Base-by-base conservation (phyloP, 2,113 vertebrate species). In the Condylura cristata region DNA sequence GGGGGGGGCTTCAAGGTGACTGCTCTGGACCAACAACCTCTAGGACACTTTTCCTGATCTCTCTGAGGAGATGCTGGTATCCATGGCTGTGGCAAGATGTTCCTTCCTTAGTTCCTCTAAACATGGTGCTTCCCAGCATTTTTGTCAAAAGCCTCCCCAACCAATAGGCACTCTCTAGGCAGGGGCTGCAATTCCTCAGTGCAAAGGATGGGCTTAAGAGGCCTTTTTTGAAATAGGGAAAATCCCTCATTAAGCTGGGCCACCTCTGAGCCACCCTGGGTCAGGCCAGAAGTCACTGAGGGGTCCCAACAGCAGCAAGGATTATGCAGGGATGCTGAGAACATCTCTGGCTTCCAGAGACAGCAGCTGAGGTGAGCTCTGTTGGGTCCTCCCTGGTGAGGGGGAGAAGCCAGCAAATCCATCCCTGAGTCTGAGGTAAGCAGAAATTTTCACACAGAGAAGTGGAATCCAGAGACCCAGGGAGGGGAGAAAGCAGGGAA, bases 121-220 rank as follows among this genome's bases (percentile, higher is more conserved):
- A 0, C 34, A 46, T 11, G 11, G 11, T 0, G 5, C 18, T 32
- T 75, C 6, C 11, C 1, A 17, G 32, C 5, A 37, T 37, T 60
- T 58, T 44, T 51, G 20, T 48, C 18, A 41, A 46, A 48, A 37
- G 14, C 3, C 16, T 20, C 32, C 58, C 24, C 58, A 37, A 10
- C 18, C 58, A 32, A 20, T 0, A 26, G 63, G 51, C 16, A 14
- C 8, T n/a, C 32, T 58, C 28, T 11, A 48, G 37, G 37, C 3
- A 41, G 48, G 46, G 28, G 18, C 26, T 44, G 18, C 0, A 11
- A 71, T 32, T 76, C 32, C 14, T 9, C 1, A 22, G 58, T 30
- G 41, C 28, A 74, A 0, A 11, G 16, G 32, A 0, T 0, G 18
- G 10, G 7, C 22, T 70, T n/a, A 20, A 41, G 66, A 60, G 41